Percentiles rank a stretch among this genome's conserved stretches.
Conservation (phyloP, 2,797 vertebrate species). For the Chromobotia macracanthus region DNA sequence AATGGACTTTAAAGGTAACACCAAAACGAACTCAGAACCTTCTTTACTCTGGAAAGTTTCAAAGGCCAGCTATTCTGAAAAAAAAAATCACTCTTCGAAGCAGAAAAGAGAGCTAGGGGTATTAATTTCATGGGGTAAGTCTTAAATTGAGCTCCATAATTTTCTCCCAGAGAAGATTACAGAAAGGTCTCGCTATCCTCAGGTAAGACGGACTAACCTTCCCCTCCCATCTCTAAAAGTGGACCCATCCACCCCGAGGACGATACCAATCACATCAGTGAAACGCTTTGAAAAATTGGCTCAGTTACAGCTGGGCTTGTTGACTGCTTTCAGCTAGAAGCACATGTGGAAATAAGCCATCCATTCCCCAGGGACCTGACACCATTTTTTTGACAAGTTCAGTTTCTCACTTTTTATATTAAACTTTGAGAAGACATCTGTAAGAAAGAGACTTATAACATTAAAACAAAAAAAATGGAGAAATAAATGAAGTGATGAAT, state of each 20-base stretch:
- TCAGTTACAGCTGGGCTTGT: constrained; percentile 58
- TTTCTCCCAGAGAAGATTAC: constrained; percentile 79
- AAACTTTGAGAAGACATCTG: constrained; percentile 35
- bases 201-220: constrained; percentile 68
- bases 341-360: constrained; percentile 58
- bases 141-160: constrained; percentile 81
- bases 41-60: constrained; percentile 72
- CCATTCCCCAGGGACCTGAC: constrained; percentile 22
- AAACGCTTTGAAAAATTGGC: constrained; percentile 58
- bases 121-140: constrained; percentile 85
- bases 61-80: constrained; percentile 68
- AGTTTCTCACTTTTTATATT: constrained; percentile 38
- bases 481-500: background rate
- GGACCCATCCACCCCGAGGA: constrained; percentile 53
- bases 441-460: constrained; percentile 14
- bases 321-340: constrained; percentile 62
- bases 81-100: constrained; percentile 73
- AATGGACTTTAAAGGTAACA: constrained; percentile 61
- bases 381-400: constrained; percentile 36
- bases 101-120: constrained; percentile 78
- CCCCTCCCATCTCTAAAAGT: constrained; percentile 31
- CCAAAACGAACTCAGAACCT: constrained; percentile 64
- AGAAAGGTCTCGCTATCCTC: constrained; percentile 76
- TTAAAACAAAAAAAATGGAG: background rate
- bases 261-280: constrained; percentile 59